Percentiles rank a stretch among this genome's conserved stretches.
Conservation (phyloP, 1,140 invertebrate species). For the Coptotermes formosanus region DNA sequence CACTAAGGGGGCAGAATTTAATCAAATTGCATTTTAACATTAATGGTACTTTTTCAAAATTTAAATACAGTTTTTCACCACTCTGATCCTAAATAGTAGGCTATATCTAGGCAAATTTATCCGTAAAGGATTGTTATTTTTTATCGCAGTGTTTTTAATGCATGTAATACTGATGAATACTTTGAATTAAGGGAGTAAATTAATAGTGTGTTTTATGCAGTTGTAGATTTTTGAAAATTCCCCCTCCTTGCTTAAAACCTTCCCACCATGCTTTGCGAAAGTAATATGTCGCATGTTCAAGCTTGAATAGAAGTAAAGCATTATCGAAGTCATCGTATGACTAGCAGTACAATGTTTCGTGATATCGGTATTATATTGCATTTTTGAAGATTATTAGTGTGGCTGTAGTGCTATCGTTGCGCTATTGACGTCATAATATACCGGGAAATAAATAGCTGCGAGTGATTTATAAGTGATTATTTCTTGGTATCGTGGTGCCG, state of each 20-base stretch:
- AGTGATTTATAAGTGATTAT: neutral
- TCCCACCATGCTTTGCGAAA: slow-evolving; percentile 13
- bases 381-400: neutral
- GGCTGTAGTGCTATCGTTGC: neutral
- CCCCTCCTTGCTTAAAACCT: neutral
- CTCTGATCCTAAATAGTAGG: no score
- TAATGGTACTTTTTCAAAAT: no score
- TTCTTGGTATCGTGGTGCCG: neutral
- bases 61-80: no score
- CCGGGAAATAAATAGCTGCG: neutral
- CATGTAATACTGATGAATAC: no score
- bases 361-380: neutral
- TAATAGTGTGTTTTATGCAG: no score
- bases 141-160: no score
- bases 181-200: no score
- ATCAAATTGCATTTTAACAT: no score
- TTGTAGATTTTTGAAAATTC: neutral
- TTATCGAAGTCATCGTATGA: slow-evolving; percentile 4
- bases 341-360: neutral
- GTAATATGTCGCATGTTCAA: slow-evolving; percentile 26
- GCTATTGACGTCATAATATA: neutral
- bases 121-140: no score
- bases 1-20: no score
- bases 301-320: neutral
- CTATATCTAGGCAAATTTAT: no score